Base-by-base conservation (phyloP, 2,797 vertebrate species). In the Cebuella pygmaea region DNA sequence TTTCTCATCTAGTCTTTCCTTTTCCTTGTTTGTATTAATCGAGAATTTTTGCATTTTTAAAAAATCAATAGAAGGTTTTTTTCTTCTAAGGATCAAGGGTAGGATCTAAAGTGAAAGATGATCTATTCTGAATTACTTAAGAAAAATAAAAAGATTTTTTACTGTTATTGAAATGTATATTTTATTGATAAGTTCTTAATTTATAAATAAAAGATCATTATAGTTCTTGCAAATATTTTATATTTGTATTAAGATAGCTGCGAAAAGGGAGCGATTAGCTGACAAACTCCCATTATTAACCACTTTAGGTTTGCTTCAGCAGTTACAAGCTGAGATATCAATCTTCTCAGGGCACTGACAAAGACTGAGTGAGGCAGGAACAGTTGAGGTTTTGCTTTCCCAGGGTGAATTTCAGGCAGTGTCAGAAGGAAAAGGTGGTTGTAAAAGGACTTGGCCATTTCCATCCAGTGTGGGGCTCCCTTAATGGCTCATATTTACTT, bases 21-120 rank as follows among this genome's bases (percentile, higher is more conserved):
- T 27, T 44, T 72, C 33, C 82, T 85, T 93, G 3, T 81, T 94
- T 39, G 20, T 15, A 48, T 79, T 27, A 52, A 19, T 79, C 26
- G 91, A 67, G 90, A 92, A 55, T 70, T 72, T 55, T 74, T 93
- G 7, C 12, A 30, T 33, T 87, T 70, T 70, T n/a, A 55, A 93
- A 94, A 14, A 93, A 92, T 33, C 74, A 70, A 67, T 88, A 30
- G 22, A 92, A 52, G 19, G 1, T 17, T 33, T 24, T 79, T 90
- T 85, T 79, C 91, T 75, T 41, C 61, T 55, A 27, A 80, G 17
- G 36, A 36, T 76, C 9, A 9, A 39, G 3, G 36, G 0, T 61
- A 41, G 27, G 41, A 88, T 61, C 20, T 19, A 24, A 88, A 41
- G 57, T 39, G 36, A 72, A 81, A 46, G 15, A 46, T n/a, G 33